Conservation (phyloP, 2,113 vertebrate genomes). For the Lutjanus erythropterus region DNA sequence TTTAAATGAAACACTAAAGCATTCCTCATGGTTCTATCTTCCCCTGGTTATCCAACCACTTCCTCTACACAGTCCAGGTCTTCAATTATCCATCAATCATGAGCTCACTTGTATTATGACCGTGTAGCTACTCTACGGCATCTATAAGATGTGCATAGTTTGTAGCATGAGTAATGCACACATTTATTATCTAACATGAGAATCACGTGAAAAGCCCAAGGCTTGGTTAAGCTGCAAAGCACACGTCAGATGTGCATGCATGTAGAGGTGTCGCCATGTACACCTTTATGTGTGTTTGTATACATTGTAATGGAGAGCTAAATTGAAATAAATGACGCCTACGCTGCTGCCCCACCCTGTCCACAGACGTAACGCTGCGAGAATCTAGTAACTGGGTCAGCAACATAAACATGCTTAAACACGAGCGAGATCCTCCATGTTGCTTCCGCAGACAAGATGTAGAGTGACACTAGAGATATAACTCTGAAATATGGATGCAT, state of each 20-base stretch:
- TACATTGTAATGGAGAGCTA: conserved; percentile 19
- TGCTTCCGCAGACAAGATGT: conserved; percentile 79
- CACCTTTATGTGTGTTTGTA: conserved; percentile 15
- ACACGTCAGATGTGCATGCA: background rate
- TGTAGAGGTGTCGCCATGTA: background rate
- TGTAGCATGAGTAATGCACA: conserved; percentile 21
- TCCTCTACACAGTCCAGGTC: conserved; percentile 45
- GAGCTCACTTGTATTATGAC: conserved; percentile 50
- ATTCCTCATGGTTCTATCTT: conserved; percentile 56
- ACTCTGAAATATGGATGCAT: conserved; percentile 84
- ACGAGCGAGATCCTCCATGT: conserved; percentile 57
- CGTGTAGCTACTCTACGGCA: conserved; percentile 43
- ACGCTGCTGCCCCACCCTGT: conserved; percentile 40
- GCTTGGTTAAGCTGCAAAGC: conserved; percentile 4
- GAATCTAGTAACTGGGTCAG: conserved; percentile 80
- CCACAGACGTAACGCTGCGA: conserved; percentile 48
- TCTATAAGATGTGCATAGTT: conserved; percentile 31
- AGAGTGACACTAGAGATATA: conserved; percentile 80
- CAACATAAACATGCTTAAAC: conserved; percentile 73
- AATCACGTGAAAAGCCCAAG: conserved; percentile 11
- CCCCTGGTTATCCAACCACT: conserved; percentile 59
- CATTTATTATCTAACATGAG: conserved; percentile 1
- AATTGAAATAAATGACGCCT: conserved; percentile 63
- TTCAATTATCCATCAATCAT: conserved; percentile 72
- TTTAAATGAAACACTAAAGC: conserved; percentile 74